Base-by-base conservation (phyloP, 2,888 invertebrate species). In the Dasypolia templi region DNA sequence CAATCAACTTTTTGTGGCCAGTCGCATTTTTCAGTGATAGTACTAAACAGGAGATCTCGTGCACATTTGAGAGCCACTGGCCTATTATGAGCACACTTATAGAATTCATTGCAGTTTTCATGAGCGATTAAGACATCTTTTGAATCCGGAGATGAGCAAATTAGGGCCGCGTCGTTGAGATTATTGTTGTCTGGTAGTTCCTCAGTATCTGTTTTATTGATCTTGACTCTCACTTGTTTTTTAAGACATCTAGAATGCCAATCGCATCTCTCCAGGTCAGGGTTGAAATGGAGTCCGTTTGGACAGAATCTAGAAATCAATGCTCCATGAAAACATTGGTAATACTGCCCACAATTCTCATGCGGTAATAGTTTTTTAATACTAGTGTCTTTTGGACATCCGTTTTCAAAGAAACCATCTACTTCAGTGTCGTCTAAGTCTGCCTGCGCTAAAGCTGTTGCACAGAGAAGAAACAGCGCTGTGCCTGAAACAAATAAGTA, bases 61-160 rank as follows among this genome's bases (percentile, higher is more conserved):
- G 81, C 76, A 72, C 92, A 92, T 11, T 59, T 72, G 0, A 86
- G 22, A 0, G 69, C 72, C 6, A 91, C 84, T 1, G 91, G 89
- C 6, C 46, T 66, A 3, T 92, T 91, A 19, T 79, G 42, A 12
- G 59, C 66, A 46, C 92, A 92, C 39, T 84, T 86, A 72, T 92
- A 92, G 77, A 91, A 92, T 69, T 90, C 81, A 56, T 91, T 88
- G 72, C 92, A 92, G 61, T 89, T 88, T 67, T 92, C 90, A 56
- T 92, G 89, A n/a, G 89, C 89, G 0, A 92, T 70, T 2, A 92
- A 74, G 5, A 78, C 51, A 17, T 89, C 87, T 0, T 90, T 87
- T 4, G 90, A 88, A 7, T 80, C 85, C 3, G 82, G 64, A 22
- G 80, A 75, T 5, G 86, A 86, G 64, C 92, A 93, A 59, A 90